Percentiles rank a stretch among this genome's conserved stretches.
phyloP scores from a whole-genome alignment of 2,113 vertebrate genomes.

The Sturnira hondurensis region DNA sequence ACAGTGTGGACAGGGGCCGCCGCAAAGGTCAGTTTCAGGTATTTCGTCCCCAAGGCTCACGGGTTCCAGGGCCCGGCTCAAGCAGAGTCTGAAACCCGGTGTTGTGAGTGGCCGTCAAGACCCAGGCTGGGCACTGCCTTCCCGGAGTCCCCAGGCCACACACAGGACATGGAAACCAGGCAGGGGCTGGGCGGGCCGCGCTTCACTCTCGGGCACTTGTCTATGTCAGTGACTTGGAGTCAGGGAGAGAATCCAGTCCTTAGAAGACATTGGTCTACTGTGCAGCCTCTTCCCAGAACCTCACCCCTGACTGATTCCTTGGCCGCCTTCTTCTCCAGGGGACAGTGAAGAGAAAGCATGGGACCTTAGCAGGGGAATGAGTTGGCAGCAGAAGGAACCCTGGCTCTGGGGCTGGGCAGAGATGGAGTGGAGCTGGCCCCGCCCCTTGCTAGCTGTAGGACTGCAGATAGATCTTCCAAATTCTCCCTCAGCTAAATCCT shows the following conservation, averaged over 20 bases:
- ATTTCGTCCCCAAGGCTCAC: background rate
- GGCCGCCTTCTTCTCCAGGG: background rate
- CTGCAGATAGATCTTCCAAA: background rate
- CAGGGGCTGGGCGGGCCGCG: accelerated
- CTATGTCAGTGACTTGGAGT: background rate
- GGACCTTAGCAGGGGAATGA: too few species aligned
- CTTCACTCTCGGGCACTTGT: background rate
- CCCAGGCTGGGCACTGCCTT: background rate
- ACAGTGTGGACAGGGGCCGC: background rate
- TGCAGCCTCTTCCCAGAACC: background rate
- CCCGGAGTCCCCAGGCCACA: background rate
- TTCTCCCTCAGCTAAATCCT: background rate
- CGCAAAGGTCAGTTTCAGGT: background rate
- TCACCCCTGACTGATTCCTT: background rate
- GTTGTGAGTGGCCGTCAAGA: background rate
- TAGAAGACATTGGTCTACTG: background rate
- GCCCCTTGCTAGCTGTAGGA: background rate
- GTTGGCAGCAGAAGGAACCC: background rate
- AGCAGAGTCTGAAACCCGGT: background rate
- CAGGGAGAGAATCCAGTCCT: background rate
- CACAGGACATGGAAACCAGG: background rate
- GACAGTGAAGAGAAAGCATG: background rate
- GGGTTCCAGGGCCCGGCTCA: background rate
- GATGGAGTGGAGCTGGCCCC: background rate
- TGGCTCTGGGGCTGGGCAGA: background rate